Conservation (phyloP, 2,113 vertebrate species). For the Lethenteron camtschaticum region DNA sequence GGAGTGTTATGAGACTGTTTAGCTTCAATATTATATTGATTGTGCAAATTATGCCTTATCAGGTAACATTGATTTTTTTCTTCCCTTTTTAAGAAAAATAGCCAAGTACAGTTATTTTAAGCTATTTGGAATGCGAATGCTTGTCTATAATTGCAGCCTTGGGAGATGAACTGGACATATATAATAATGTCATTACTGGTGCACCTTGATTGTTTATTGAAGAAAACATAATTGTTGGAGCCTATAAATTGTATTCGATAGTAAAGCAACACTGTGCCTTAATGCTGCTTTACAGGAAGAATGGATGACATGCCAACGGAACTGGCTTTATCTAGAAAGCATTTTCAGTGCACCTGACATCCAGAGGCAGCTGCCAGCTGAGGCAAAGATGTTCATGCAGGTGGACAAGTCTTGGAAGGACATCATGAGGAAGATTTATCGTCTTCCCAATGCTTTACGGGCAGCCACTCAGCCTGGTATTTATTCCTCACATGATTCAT, state of each 20-base stretch:
- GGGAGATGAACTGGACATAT: no score
- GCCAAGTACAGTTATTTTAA: no score
- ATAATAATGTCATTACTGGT: no score
- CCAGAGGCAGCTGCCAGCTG: conserved; percentile 36
- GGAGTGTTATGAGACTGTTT: background rate
- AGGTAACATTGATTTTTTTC: background rate
- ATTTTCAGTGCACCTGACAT: conserved; percentile 51
- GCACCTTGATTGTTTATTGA: no score
- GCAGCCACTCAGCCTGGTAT: conserved; percentile 35
- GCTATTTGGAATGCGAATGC: no score
- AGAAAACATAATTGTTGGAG: no score
- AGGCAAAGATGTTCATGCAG: conserved; percentile 51
- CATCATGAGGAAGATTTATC: conserved; percentile 39
- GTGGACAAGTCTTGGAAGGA: conserved; percentile 55
- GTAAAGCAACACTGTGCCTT: no score
- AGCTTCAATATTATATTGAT: no score
- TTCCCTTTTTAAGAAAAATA: no score
- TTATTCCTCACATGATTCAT: conserved; percentile 6
- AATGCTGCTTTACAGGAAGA: conserved; percentile 26
- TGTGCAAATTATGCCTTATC: background rate
- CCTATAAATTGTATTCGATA: no score
- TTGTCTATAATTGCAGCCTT: no score
- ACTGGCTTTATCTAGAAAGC: conserved; percentile 48
- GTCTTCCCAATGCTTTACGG: conserved; percentile 30
- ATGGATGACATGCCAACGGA: conserved; percentile 45